phyloP scores from a whole-genome alignment of 1,140 invertebrate genomes.

The Macrostomum lignano region DNA sequence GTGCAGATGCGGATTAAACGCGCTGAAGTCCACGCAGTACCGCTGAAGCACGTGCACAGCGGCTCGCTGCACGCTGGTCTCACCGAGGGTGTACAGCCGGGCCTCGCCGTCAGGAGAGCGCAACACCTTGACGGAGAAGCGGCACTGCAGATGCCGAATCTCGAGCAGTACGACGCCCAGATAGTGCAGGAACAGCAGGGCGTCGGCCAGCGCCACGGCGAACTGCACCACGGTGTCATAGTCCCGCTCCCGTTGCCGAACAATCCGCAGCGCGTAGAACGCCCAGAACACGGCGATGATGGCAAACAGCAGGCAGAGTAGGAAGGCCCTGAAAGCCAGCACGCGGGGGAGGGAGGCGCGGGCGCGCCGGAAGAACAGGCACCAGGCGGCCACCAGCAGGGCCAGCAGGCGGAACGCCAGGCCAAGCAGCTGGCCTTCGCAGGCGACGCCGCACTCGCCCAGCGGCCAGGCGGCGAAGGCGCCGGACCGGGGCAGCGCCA shows the following conservation, averaged over 20 bases:
- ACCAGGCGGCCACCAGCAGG: slow-evolving; percentile 68
- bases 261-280: slow-evolving; percentile 67
- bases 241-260: slow-evolving; percentile 6
- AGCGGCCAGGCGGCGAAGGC: too few relatives aligned
- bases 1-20: slow-evolving; percentile 81
- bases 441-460: slow-evolving; percentile 45
- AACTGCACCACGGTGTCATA: slow-evolving; percentile 47
- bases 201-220: slow-evolving; percentile 59
- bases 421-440: slow-evolving; percentile 58
- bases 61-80: slow-evolving; percentile 69
- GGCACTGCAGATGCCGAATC: slow-evolving; percentile 56
- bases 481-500: too few relatives aligned
- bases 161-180: slow-evolving; percentile 66
- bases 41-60: slow-evolving; percentile 68
- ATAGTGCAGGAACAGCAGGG: slow-evolving; percentile 74
- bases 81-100: slow-evolving; percentile 46
- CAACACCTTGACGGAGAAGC: slow-evolving; percentile 60
- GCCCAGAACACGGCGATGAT: slow-evolving; percentile 84
- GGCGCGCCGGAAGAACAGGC: slow-evolving; percentile 31
- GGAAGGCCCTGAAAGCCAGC: slow-evolving; percentile 57
- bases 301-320: slow-evolving; percentile 57
- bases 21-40: slow-evolving; percentile 78
- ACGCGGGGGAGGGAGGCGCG: slow-evolving; percentile 60
- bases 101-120: slow-evolving; percentile 63
- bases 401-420: slow-evolving; percentile 66